Conservation (phyloP, 2,797 vertebrate species). For the Eulemur rubriventer region DNA sequence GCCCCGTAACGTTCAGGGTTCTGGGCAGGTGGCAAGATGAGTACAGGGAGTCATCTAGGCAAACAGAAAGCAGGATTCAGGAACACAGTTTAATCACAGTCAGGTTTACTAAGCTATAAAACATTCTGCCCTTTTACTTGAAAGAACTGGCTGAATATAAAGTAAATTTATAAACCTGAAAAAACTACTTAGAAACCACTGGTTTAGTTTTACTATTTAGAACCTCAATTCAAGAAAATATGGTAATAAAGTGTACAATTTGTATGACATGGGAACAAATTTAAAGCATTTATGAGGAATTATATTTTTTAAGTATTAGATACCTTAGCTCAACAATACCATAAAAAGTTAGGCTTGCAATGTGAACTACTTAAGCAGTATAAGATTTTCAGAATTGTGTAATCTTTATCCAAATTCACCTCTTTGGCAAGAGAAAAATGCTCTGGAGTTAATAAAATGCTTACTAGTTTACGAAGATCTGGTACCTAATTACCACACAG, state of each 20-base stretch:
- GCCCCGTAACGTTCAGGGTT: neutral
- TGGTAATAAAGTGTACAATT: neutral
- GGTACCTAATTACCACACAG: neutral
- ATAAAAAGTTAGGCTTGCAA: neutral
- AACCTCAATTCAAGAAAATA: constrained; percentile 11
- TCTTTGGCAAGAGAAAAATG: constrained; percentile 22
- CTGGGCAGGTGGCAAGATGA: neutral
- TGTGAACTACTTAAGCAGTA: neutral
- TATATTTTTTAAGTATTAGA: constrained; percentile 12
- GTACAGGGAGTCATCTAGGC: neutral
- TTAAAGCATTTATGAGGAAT: constrained; percentile 39
- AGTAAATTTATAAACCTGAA: neutral
- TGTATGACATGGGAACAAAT: neutral
- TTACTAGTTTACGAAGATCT: neutral
- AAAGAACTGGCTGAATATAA: neutral
- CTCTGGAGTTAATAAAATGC: neutral
- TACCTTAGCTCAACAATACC: neutral
- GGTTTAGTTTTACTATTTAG: constrained; percentile 23
- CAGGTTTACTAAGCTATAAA: neutral
- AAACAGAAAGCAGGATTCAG: neutral
- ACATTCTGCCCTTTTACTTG: neutral
- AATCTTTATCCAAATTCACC: neutral
- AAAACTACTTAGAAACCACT: neutral
- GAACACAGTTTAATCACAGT: neutral
- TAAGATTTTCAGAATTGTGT: neutral